Evolutionary conservation across 2,888 invertebrate genomes (phyloP).

Genomic region (Tineola bisselliella): DNA sequence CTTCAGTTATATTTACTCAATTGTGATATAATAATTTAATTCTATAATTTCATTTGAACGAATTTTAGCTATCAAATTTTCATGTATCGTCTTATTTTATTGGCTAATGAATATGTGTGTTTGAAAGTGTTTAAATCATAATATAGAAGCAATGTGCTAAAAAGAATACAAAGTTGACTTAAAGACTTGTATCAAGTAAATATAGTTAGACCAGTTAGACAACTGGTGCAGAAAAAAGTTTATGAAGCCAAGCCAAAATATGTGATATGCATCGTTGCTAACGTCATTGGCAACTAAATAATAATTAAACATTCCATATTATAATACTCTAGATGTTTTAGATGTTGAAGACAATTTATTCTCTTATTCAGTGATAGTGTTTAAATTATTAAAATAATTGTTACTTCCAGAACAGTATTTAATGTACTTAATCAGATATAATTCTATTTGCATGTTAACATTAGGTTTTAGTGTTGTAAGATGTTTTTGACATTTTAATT

Average conservation of each 20-base stretch:
- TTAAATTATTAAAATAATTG: not conserved
- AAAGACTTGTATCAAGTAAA: not conserved
- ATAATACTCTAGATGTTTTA: too few relatives aligned
- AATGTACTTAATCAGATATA: not conserved
- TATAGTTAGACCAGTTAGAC: not conserved
- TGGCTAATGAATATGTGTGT: too few relatives aligned
- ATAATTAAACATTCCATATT: constrained; percentile 8
- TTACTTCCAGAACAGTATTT: not conserved
- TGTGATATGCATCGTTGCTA: not conserved
- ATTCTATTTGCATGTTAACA: too few relatives aligned
- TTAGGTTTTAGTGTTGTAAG: too few relatives aligned
- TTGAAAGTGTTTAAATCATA: too few relatives aligned
- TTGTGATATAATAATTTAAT: constrained; percentile 11
- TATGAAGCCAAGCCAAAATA: not conserved
- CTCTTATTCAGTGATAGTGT: not conserved
- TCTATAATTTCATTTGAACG: not conserved
- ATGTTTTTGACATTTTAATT: too few relatives aligned
- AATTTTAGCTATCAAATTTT: too few relatives aligned
- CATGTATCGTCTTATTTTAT: not conserved
- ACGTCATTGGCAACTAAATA: not conserved
- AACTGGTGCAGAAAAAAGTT: too few relatives aligned
- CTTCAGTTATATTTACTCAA: constrained; percentile 14
- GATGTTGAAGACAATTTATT: not conserved
- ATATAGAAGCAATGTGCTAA: too few relatives aligned
- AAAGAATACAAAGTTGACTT: too few relatives aligned